Conservation (phyloP, 1,140 invertebrate species). For the Coelopa frigida region DNA sequence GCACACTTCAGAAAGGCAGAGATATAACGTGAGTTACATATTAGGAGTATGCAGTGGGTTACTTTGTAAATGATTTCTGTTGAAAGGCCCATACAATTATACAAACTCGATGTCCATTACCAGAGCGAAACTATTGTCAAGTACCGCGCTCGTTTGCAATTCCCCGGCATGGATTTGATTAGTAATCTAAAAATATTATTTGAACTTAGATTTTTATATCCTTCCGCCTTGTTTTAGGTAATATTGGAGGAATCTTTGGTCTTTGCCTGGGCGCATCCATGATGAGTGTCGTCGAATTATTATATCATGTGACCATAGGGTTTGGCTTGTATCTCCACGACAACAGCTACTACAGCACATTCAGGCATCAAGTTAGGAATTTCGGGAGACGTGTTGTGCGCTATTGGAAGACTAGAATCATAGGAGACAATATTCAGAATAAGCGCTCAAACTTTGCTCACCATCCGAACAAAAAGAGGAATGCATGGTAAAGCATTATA, state of each 20-base stretch:
- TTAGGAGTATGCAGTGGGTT: no score
- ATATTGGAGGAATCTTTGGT: slow-evolving; percentile 43
- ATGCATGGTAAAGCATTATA: no score
- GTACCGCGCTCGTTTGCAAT: slow-evolving; percentile 31
- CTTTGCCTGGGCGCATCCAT: slow-evolving; percentile 44
- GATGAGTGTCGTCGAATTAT: slow-evolving; percentile 39
- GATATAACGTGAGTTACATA: slow-evolving; percentile 2
- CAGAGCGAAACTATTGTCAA: slow-evolving; percentile 31
- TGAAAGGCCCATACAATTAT: neutral
- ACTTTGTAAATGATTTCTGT: no score
- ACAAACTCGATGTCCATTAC: slow-evolving; percentile 40
- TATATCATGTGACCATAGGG: slow-evolving; percentile 42
- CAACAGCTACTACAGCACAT: slow-evolving; percentile 22
- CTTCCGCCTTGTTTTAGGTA: slow-evolving; percentile 17
- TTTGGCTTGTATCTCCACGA: slow-evolving; percentile 30
- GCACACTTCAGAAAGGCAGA: slow-evolving; percentile 24
- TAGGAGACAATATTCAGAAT: no score
- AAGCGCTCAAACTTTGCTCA: no score
- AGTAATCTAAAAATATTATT: no score
- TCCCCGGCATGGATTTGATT: slow-evolving; percentile 30
- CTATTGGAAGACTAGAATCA: no score
- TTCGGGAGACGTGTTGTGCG: no score
- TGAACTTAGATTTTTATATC: neutral
- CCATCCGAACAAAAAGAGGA: no score
- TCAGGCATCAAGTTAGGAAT: slow-evolving; percentile 9